Conservation (phyloP, 2,888 invertebrate species). For the Rugalucina vietnamica region DNA sequence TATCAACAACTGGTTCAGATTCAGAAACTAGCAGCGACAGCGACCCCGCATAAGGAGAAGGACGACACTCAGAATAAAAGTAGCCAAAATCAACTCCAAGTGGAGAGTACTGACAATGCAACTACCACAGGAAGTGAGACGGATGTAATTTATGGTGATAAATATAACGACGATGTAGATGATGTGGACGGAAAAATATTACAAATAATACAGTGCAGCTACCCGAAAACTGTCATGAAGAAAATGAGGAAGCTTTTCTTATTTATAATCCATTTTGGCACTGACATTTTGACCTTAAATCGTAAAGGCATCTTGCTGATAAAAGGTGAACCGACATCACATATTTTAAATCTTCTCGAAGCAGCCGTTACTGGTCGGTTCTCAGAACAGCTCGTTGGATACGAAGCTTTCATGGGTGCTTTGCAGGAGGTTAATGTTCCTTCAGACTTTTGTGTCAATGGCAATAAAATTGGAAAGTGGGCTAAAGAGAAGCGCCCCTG, state of each 20-base stretch:
- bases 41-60: not conserved
- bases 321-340: not conserved
- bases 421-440: not conserved
- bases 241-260: not conserved
- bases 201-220: not conserved
- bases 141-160: not conserved
- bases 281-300: not conserved
- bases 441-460: not conserved
- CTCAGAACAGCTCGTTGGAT: not conserved
- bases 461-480: not conserved
- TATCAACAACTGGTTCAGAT: slow-evolving; percentile 12
- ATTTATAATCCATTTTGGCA: not conserved
- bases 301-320: not conserved
- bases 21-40: not conserved
- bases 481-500: not conserved
- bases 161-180: not conserved
- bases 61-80: no score
- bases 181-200: not conserved
- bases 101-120: not conserved
- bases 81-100: no score
- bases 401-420: not conserved
- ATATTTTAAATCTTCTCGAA: not conserved
- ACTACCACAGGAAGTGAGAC: not conserved
- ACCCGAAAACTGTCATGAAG: not conserved
- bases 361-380: not conserved